A percentile compares a stretch with the other conserved stretches of the same genome.
Conservation (phyloP, 2,888 invertebrate species). For the Ophion slaviceki region DNA sequence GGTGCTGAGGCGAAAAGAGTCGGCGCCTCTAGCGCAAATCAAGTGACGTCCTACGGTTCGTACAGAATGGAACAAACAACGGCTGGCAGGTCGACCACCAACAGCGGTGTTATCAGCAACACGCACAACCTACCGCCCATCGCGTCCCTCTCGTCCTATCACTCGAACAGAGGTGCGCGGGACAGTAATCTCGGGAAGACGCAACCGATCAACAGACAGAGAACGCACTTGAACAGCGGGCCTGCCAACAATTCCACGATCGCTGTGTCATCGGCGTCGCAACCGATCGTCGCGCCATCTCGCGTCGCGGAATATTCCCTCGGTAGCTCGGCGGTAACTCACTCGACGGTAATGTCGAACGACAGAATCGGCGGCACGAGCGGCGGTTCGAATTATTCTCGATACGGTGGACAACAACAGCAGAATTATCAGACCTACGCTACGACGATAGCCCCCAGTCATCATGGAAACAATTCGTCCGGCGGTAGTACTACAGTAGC, state of each 20-base stretch:
- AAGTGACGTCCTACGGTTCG: slow-evolving; percentile 71
- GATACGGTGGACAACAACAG: slow-evolving; percentile 69
- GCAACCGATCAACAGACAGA: slow-evolving; percentile 72
- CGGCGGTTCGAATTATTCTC: slow-evolving; percentile 76
- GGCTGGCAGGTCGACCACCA: not conserved
- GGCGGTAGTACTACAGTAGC: slow-evolving; percentile 78
- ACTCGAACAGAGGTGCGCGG: slow-evolving; percentile 82
- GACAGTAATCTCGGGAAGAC: slow-evolving; percentile 75
- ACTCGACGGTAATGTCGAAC: slow-evolving; percentile 70
- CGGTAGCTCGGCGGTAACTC: slow-evolving; percentile 69
- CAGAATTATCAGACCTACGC: slow-evolving; percentile 75
- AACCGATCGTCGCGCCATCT: slow-evolving; percentile 67
- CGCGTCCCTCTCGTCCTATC: slow-evolving; percentile 84
- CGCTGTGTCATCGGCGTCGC: slow-evolving; percentile 62
- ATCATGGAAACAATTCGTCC: slow-evolving; percentile 76
- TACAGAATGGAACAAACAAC: slow-evolving; percentile 68
- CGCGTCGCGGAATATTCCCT: slow-evolving; percentile 74
- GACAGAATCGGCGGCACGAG: slow-evolving; percentile 76
- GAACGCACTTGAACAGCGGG: slow-evolving; percentile 65
- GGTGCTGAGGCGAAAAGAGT: slow-evolving; percentile 75
- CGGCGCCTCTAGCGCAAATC: slow-evolving; percentile 60
- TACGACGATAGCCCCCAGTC: slow-evolving; percentile 80
- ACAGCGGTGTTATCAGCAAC: slow-evolving; percentile 67
- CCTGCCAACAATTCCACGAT: slow-evolving; percentile 43
- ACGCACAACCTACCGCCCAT: slow-evolving; percentile 85